Evolutionary conservation across 1,140 invertebrate species (phyloP).

Genomic region (Thereuonema tuberculata): DNA sequence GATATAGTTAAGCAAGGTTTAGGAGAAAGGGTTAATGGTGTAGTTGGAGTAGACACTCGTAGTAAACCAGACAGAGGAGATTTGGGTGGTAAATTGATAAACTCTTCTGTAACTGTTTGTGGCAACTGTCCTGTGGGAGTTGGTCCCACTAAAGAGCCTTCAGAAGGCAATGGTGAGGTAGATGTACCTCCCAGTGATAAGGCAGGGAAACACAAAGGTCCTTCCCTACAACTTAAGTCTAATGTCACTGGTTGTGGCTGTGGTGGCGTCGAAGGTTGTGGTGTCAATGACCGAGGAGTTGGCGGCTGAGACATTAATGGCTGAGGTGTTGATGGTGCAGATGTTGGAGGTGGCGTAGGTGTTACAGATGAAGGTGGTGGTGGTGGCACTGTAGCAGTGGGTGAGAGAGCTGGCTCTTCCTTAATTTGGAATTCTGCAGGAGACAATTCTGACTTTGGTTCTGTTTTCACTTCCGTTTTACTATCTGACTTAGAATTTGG

Average conservation of each 20-base stretch:
- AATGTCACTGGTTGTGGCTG: conserved; percentile 1
- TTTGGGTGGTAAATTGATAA: no score
- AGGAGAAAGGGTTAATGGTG: no score
- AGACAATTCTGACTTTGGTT: conserved; percentile 14
- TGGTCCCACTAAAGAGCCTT: background rate
- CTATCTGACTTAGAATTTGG: conserved; percentile 15
- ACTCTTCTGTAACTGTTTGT: background rate
- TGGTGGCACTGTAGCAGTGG: conserved; percentile 34
- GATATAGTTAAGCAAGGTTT: no score
- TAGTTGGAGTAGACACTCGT: no score
- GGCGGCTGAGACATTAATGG: background rate
- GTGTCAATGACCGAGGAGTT: background rate
- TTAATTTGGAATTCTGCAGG: conserved; percentile 17
- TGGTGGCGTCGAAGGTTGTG: conserved; percentile 4
- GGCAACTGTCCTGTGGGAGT: background rate
- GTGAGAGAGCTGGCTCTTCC: conserved; percentile 52
- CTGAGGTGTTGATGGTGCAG: conserved; percentile 19
- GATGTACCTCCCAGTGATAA: no score
- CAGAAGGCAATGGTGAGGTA: background rate
- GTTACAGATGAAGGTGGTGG: conserved; percentile 19
- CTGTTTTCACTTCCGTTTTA: conserved; percentile 10
- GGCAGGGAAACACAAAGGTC: no score
- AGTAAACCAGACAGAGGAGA: no score
- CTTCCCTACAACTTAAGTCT: no score
- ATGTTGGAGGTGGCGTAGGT: conserved; percentile 21